Base-by-base conservation (phyloP, 1,140 invertebrate genomes). In the Plodia interpunctella region DNA sequence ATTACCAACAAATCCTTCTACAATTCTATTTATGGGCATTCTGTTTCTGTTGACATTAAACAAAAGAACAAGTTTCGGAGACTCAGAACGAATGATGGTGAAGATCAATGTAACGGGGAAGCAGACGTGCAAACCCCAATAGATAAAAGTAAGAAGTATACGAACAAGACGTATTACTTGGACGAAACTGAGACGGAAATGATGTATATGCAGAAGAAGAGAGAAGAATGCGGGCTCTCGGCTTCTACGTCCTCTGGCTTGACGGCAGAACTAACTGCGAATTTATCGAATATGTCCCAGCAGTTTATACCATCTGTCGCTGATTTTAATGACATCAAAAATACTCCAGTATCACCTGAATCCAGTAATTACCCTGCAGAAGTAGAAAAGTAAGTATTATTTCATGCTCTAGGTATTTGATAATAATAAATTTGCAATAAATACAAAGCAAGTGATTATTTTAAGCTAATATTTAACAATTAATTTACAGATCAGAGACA, bases 1-100 rank as follows among this genome's bases (percentile, higher is more conserved):
- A 87, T 89, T 28, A 82, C 81, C 0, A 88, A 87, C 60, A 89
- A 89, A 64, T 80, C 83, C 8, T 88, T 88, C 68, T 87, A 89
- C 55, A 80, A 85, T 65, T 88, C 84, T 20, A 88, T 89, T 59
- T 88, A 86, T 55, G 87, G 83, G 0, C 72, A 83, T 52, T 62
- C 57, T 30, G 17, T 57, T 17, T 66, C 69, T 28, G 9, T 61
- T 0, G 63, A 70, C 52, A 60, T 19, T 11, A 72, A 73, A 56
- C 59, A 66, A 57, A 71, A 68, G 56, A 35, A 11, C 15, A 74
- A 66, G 63, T 18, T 50, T 20, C 60, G 55, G 18, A 67, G 61
- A 63, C 49, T 49, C 13, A 70, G 64, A 44, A 71, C 65, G 38
- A 57, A 73, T 32, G 28, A 56, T 15, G 53, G 61, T 17, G 13